Evolutionary conservation across 2,113 vertebrate genomes (phyloP).

Genomic region (Menidia beryllina): DNA sequence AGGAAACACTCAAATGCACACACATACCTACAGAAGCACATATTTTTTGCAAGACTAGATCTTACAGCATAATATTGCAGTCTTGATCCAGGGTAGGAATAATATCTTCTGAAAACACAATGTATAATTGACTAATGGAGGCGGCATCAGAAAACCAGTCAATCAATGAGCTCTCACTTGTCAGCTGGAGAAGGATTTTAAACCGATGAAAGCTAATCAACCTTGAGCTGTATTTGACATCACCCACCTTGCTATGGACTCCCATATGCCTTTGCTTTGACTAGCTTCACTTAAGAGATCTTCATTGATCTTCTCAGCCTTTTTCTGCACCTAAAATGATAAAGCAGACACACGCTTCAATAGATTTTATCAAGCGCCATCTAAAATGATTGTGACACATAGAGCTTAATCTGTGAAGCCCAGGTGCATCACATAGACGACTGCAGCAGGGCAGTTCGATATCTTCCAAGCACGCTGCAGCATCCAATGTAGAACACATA

Average conservation of each 20-base stretch:
- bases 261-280: conserved; percentile 83
- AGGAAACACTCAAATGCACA: conserved; percentile 52
- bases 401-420: not conserved
- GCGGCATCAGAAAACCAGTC: conserved; percentile 23
- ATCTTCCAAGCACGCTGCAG: not conserved
- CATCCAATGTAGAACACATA: not conserved
- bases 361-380: not conserved
- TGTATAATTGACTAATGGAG: conserved; percentile 55
- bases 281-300: conserved; percentile 82
- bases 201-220: conserved; percentile 2
- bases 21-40: conserved; percentile 83
- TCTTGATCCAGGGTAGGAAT: conserved; percentile 69
- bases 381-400: not conserved
- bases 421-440: not conserved
- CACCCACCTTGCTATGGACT: conserved; percentile 83
- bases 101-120: conserved; percentile 73
- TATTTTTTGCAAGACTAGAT: conserved; percentile 82
- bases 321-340: conserved; percentile 82
- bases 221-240: conserved; percentile 4
- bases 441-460: not conserved
- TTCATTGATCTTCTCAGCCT: conserved; percentile 81
- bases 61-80: conserved; percentile 81
- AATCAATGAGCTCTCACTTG: conserved; percentile 37
- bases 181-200: conserved; percentile 11
- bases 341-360: not conserved